Conservation (phyloP, 2,113 vertebrate species). For the Mungos mungo region DNA sequence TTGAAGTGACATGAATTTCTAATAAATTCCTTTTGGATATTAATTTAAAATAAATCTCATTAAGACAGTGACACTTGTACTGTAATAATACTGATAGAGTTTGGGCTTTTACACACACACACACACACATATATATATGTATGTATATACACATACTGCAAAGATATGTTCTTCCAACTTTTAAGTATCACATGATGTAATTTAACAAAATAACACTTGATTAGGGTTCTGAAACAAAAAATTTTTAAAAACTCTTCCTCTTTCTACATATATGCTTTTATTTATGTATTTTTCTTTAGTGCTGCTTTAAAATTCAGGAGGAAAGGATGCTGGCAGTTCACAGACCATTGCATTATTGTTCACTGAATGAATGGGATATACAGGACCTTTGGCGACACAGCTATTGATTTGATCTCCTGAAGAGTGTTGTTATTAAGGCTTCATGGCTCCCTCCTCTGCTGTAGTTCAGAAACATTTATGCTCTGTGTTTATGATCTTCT, state of each 20-base stretch:
- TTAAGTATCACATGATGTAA: background rate
- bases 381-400: background rate
- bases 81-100: background rate
- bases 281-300: background rate
- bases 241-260: background rate
- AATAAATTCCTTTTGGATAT: slow-evolving; percentile 8
- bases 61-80: background rate
- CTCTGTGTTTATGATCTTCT: slow-evolving; percentile 64
- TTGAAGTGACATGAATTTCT: slow-evolving; percentile 1
- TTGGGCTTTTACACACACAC: background rate
- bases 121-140: no score
- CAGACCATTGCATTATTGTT: slow-evolving; percentile 45
- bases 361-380: background rate
- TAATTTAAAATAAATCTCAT: slow-evolving; percentile 45
- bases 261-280: background rate
- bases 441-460: background rate
- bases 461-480: slow-evolving; percentile 53
- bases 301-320: slow-evolving; percentile 45
- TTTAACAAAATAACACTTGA: background rate
- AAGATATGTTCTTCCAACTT: background rate
- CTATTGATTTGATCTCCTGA: slow-evolving; percentile 50
- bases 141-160: background rate
- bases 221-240: background rate
- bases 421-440: slow-evolving; percentile 54
- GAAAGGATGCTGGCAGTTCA: background rate